Evolutionary conservation across 2,113 vertebrate species (phyloP).

Genomic region (Halichoeres trimaculatus): DNA sequence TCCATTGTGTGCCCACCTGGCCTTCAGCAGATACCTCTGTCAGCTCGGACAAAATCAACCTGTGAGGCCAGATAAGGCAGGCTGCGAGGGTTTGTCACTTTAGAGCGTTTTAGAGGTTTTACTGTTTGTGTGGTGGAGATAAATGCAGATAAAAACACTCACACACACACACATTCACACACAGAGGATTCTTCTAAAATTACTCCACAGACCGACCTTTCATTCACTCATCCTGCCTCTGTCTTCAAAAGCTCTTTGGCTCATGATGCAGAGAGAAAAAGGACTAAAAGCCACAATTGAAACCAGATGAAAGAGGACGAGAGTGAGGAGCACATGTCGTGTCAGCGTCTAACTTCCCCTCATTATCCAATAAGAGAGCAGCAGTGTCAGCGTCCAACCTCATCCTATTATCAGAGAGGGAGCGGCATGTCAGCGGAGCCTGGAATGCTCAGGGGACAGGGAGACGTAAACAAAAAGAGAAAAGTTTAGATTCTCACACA

Average conservation of each 20-base stretch:
- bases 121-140: constrained; percentile 11
- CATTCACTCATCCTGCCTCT: constrained; percentile 28
- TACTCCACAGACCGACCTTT: constrained; percentile 18
- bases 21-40: constrained; percentile 42
- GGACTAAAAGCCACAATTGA: constrained; percentile 70
- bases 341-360: constrained; percentile 74
- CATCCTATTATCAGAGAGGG: constrained; percentile 64
- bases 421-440: constrained; percentile 51
- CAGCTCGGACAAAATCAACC: constrained; percentile 27
- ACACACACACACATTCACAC: constrained; percentile 21
- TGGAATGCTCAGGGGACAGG: constrained; percentile 56
- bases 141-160: constrained; percentile 9
- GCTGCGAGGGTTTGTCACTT: background rate
- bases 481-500: constrained; percentile 58
- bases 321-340: constrained; percentile 63
- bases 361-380: constrained; percentile 78
- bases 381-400: constrained; percentile 56
- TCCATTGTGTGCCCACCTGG: constrained; percentile 47
- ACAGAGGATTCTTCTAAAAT: constrained; percentile 35
- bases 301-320: constrained; percentile 79
- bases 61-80: constrained; percentile 42
- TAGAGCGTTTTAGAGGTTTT: background rate
- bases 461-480: constrained; percentile 71
- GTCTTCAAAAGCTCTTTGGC: constrained; percentile 57
- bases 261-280: constrained; percentile 18